A percentile compares a stretch with the other conserved stretches of the same genome.
Conservation (phyloP, 2,888 invertebrate species). For the Pseudoips prasinana region DNA sequence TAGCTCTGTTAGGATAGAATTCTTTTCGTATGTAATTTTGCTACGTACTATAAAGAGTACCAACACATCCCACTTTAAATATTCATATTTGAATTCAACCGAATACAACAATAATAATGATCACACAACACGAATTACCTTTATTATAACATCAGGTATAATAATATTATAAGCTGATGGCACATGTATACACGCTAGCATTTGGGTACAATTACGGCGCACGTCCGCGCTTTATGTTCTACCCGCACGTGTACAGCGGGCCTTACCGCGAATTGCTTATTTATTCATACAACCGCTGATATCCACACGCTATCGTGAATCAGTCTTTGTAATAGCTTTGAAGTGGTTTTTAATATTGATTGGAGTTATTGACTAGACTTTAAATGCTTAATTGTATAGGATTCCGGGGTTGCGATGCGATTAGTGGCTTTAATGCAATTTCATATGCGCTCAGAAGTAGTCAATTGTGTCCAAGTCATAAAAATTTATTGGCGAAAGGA, state of each 20-base stretch:
- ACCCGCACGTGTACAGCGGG: slow-evolving; percentile 34
- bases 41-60: too few species aligned
- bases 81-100: not conserved
- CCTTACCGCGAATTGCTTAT: slow-evolving; percentile 35
- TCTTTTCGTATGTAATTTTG: too few species aligned
- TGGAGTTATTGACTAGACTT: slow-evolving; percentile 22
- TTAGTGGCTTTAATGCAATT: too few species aligned
- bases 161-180: slow-evolving; percentile 33
- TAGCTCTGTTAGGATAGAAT: too few species aligned
- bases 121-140: slow-evolving; percentile 12
- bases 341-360: slow-evolving; percentile 36
- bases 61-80: too few species aligned
- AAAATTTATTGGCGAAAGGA: too few species aligned
- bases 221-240: slow-evolving; percentile 40
- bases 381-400: slow-evolving; percentile 20
- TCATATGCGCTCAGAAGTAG: too few species aligned
- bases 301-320: slow-evolving; percentile 36
- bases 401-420: too few species aligned
- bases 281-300: slow-evolving; percentile 36
- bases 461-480: too few species aligned
- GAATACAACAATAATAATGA: slow-evolving; percentile 7
- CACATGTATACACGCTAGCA: slow-evolving; percentile 34
- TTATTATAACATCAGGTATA: slow-evolving; percentile 27
- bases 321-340: slow-evolving; percentile 31
- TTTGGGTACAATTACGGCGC: slow-evolving; percentile 40